These are phyloP conservation scores for Sakesphorus luctuosus DNA, from an alignment of 2,113 vertebrate genomes.

Conservation along the genomic window DNA sequence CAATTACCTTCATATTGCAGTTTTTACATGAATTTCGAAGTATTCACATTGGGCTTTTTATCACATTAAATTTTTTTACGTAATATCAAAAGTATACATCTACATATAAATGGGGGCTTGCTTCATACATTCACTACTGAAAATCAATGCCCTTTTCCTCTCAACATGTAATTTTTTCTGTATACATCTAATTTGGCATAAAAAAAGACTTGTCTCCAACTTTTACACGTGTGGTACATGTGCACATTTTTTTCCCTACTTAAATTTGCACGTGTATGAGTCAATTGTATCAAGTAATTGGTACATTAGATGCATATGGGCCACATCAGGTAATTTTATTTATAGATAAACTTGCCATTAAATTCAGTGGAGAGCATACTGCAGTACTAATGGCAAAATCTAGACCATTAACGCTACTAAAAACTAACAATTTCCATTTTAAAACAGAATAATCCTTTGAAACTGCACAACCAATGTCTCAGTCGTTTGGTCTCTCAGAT, in stretches of 20 bases:
- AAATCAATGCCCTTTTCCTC: slow-evolving; percentile 62
- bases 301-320: not conserved
- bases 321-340: not conserved
- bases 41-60: slow-evolving; percentile 70
- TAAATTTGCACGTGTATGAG: slow-evolving; percentile 54
- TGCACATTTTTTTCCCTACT: slow-evolving; percentile 41
- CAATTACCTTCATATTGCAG: slow-evolving; percentile 74
- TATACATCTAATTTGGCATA: not conserved
- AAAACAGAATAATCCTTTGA: slow-evolving; percentile 45
- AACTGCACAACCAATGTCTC: slow-evolving; percentile 55
- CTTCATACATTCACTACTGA: slow-evolving; percentile 61
- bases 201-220: slow-evolving; percentile 18
- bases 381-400: slow-evolving; percentile 6
- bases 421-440: slow-evolving; percentile 24
- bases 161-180: slow-evolving; percentile 60
- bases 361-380: not conserved
- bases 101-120: slow-evolving; percentile 63
- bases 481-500: slow-evolving; percentile 70
- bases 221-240: not conserved
- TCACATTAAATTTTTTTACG: slow-evolving; percentile 60
- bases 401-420: slow-evolving; percentile 6
- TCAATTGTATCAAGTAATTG: slow-evolving; percentile 32
- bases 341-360: not conserved
- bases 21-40: slow-evolving; percentile 74
- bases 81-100: slow-evolving; percentile 60